Evolutionary conservation across 2,888 invertebrate species (phyloP).

Genomic region (Acronicta alni): DNA sequence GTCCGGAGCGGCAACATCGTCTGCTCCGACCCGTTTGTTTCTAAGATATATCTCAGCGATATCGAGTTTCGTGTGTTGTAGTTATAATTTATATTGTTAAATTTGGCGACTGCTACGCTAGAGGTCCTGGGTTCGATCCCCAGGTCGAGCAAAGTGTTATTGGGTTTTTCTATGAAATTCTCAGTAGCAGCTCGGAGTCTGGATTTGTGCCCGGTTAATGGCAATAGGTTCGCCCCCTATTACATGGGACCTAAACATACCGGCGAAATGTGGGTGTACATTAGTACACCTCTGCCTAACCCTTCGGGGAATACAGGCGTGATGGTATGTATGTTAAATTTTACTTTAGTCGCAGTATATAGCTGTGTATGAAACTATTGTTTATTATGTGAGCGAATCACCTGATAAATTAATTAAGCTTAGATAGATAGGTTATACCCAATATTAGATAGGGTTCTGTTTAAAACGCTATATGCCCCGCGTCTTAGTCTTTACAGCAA

Average conservation of each 20-base stretch:
- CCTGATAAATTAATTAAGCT: slow-evolving; percentile 43
- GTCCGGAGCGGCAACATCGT: slow-evolving; percentile 67
- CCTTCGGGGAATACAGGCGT: too few relatives aligned
- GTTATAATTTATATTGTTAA: slow-evolving; percentile 8
- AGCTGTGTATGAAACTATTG: slow-evolving; percentile 4
- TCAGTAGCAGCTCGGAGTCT: too few relatives aligned
- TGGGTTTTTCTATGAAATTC: too few relatives aligned
- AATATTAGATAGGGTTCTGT: slow-evolving; percentile 63
- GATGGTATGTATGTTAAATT: too few relatives aligned
- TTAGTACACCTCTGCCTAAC: too few relatives aligned
- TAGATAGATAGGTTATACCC: slow-evolving; percentile 59
- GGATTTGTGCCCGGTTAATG: too few relatives aligned
- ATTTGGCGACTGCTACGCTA: too few relatives aligned
- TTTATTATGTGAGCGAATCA: slow-evolving; percentile 45
- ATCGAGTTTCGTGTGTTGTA: slow-evolving; percentile 23
- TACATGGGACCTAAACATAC: too few relatives aligned
- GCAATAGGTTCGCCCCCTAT: too few relatives aligned
- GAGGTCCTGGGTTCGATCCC: too few relatives aligned
- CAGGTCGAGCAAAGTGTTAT: too few relatives aligned
- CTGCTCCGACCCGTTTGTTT: slow-evolving; percentile 51
- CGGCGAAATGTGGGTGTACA: too few relatives aligned
- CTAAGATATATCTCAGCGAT: slow-evolving; percentile 39
- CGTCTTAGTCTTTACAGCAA: slow-evolving; percentile 50
- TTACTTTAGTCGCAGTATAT: slow-evolving; percentile 3
- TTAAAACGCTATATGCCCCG: slow-evolving; percentile 54